Evolutionary conservation across 53 echinoderm and acorn worm species (phyloP), one percentile per base, ranked within the genome.

Genomic region (Hippasteria phrygiana): DNA sequence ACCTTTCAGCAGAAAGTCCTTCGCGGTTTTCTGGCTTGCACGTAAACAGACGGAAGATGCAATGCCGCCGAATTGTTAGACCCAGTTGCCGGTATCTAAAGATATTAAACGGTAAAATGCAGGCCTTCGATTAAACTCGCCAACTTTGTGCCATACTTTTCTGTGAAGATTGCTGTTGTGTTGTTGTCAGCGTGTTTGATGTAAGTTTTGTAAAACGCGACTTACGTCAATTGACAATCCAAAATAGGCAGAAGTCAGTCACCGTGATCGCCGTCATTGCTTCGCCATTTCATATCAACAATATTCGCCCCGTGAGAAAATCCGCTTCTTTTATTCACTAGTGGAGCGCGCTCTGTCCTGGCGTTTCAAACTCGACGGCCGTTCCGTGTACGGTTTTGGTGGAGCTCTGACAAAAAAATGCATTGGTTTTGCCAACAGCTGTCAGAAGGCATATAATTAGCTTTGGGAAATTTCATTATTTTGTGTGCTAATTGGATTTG

Each of bases 241-340:
- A n/a, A n/a, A n/a, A n/a, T n/a, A n/a, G n/a, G 59, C 26, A 26
- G 3, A 18, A 22, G 73, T 41, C 18, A 8, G 7, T 14, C 20
- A 33, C 36, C 46, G 28, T 74, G 45, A 20, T 27, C 24, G 24
- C 22, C 16, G 28, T 74, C 4, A 14, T 27, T 14, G 28, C 74
- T 47, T 45, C 79, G 43, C 48, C 48, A 48, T 74, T 74, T 74
- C 59, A 62, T 79, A 42, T 37, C 41, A 34, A 62, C 24, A 56
- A 37, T 59, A 40, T 59, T 39, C 62, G 16, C 37, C 33, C 77
- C n/a, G 79, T 79, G 79, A 22, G 54, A 55, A 56, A 79, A 55
- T 37, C 43, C 22, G 24, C 56, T 59, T 62, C 62, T 79, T 79
- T 79, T 79, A 79, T 79, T 79, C 62, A 37, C 40, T 27, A 56